Base-by-base conservation (phyloP, 2,797 vertebrate species). In the Sebastiscus albofasciatus region DNA sequence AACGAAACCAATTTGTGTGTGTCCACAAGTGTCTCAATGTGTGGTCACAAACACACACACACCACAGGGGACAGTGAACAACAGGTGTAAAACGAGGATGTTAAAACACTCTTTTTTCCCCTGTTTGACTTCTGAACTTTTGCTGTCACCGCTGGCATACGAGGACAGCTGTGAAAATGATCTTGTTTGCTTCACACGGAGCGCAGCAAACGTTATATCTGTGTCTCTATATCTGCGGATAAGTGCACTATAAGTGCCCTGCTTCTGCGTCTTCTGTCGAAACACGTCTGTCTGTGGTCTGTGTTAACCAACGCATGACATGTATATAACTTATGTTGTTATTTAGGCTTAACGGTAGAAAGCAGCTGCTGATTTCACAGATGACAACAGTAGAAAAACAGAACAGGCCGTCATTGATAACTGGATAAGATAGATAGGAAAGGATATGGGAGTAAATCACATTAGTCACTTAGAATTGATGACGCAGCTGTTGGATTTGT, bases 61-160 rank as follows among this genome's bases (percentile, higher is more conserved):
- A 62, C 77, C 8, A 12, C 81, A 74, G 83, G 77, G 56, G 67
- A 60, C 58, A 36, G 29, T 34, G 33, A 72, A 86, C 90, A 91
- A 94, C 94, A 95, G 94, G 92, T 94, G 92, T 87, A 75, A 67
- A 55, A 73, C 42, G 49, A 66, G 62, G 81, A 79, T 75, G 68
- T 76, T 67, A 58, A 77, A 72, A 84, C 29, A 78, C 49, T 70
- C 36, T 39, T 56, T 77, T 81, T 36, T 22, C 27, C 16, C 49
- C 62, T 2, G 8, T 72, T 84, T 93, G 85, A 92, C 91, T 75
- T 75, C 36, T 93, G 85, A 85, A 80, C 90, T 67, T 67, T 78
- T 36, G 84, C 81, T 86, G 81, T 90, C 89, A 82, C 60, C 4
- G 31, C 64, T 78, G 67, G 80, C 62, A 82, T 12, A 80, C 10